Evolutionary conservation across 2,888 invertebrate species (phyloP), one percentile per base, ranked within the genome.

Genomic region (Agelastica alni): DNA sequence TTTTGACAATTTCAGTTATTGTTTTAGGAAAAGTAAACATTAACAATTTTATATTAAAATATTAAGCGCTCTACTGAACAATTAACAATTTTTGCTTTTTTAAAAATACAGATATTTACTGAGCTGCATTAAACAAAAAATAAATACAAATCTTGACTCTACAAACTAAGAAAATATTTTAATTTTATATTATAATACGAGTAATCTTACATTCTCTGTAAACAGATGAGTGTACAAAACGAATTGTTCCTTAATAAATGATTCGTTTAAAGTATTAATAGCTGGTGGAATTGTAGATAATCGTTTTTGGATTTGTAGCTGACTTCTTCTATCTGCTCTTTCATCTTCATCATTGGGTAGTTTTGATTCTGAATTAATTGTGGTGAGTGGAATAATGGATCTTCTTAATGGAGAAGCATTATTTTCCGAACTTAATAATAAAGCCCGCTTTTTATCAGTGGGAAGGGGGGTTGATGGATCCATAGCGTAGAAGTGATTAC

Each of bases 161-260:
- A n/a, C n/a, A n/a, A n/a, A n/a, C n/a, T n/a, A n/a, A n/a, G n/a
- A n/a, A n/a, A n/a, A n/a, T n/a, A n/a, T n/a, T n/a, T n/a, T n/a
- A n/a, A n/a, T n/a, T n/a, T n/a, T n/a, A n/a, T n/a, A n/a, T n/a
- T 32, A 13, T 37, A 37, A 51, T 44, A 26, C 17, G 34, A 30
- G 42, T 34, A 26, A 39, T 75, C 82, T 78, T 76, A 88, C 88
- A 81, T 91, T 91, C 77, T 90, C 89, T 59, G 87, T 83, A 70
- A 85, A 88, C n/a, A 91, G 81, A 68, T 89, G 88, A 39, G 90
- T 81, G 70, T 91, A 91, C 58, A 85, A 86, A 58, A 86, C 82
- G 61, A 89, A 85, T 61, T 89, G 89, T 63, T 88, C 87, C 71
- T 83, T 84, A 47, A 85, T 82, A 41, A 81, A 81, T 17, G 64